Conservation (phyloP, 2,888 invertebrate species). For the Disparrhopalites patrizii region DNA sequence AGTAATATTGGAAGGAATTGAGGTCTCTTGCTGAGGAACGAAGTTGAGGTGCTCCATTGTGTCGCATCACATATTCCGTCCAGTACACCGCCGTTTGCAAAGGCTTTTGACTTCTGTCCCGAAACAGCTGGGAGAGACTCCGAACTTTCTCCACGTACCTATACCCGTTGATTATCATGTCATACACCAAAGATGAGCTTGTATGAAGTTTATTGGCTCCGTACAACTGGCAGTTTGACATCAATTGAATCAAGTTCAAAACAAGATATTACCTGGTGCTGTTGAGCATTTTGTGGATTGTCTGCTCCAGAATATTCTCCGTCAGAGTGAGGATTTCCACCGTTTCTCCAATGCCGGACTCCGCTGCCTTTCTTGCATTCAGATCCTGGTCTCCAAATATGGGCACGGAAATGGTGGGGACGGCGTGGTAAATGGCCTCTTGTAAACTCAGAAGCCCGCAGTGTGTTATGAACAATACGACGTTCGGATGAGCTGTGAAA, state of each 20-base stretch:
- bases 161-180: background rate
- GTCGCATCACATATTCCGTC: background rate
- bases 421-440: background rate
- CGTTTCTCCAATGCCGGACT: background rate
- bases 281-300: background rate
- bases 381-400: background rate
- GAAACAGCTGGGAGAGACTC: background rate
- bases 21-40: background rate
- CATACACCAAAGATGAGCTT: background rate
- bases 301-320: background rate
- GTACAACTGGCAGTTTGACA: too few species aligned
- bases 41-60: background rate
- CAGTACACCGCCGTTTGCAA: background rate
- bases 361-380: background rate
- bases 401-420: background rate
- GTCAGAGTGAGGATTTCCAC: background rate
- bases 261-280: background rate
- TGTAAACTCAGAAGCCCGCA: background rate
- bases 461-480: background rate
- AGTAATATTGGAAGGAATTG: background rate
- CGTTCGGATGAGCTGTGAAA: background rate
- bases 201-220: too few species aligned
- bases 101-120: background rate
- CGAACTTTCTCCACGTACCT: background rate
- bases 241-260: too few species aligned